Conservation (phyloP, 2,797 vertebrate genomes). For the Sebastes iracundus region DNA sequence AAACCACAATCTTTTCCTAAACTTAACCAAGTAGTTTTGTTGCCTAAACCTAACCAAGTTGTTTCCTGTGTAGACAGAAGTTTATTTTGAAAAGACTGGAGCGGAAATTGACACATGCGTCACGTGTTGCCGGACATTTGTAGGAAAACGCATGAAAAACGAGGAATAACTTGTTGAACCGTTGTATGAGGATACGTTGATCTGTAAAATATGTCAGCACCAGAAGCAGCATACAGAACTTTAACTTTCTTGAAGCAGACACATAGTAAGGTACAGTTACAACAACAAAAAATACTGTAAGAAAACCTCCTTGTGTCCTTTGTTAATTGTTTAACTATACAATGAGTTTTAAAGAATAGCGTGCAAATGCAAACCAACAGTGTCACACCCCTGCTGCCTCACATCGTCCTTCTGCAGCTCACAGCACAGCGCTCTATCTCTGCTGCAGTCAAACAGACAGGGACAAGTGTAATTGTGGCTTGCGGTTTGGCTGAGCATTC, state of each 20-base stretch:
- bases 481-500: constrained; percentile 77
- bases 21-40: no score
- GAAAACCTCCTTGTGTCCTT: background rate
- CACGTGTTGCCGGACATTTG: no score
- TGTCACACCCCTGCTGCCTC: constrained; percentile 27
- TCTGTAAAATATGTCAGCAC: background rate
- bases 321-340: background rate
- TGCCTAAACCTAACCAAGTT: no score
- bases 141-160: no score
- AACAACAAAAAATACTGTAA: background rate
- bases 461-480: constrained; percentile 79
- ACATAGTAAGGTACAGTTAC: background rate
- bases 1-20: no score
- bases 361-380: background rate
- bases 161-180: no score
- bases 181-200: no score
- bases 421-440: constrained; percentile 37
- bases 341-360: background rate
- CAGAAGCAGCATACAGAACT: background rate
- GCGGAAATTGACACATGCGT: no score
- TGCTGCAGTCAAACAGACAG: constrained; percentile 68
- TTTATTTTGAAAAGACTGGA: no score
- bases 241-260: background rate
- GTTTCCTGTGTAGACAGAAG: no score
- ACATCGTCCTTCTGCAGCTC: constrained; percentile 31